phyloP scores from a whole-genome alignment of 2,113 vertebrate genomes.

The Channa maculata region DNA sequence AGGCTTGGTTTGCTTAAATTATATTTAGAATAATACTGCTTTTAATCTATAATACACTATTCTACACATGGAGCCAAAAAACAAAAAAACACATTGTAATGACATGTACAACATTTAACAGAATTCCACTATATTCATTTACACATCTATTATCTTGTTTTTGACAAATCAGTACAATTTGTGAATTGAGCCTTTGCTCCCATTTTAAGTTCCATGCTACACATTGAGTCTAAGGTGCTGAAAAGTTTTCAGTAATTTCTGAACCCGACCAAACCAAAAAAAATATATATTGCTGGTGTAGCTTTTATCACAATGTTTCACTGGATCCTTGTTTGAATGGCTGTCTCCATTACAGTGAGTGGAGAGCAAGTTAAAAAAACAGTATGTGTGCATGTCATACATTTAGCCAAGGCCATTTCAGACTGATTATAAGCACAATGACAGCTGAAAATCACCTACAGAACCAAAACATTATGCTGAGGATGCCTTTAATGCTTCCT shows the following conservation, averaged over 20 bases:
- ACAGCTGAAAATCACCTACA: slow-evolving; percentile 10
- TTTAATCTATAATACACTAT: slow-evolving; percentile 90
- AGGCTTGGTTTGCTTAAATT: slow-evolving; percentile 88
- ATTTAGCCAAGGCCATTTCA: slow-evolving; percentile 32
- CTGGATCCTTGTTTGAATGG: slow-evolving; percentile 41
- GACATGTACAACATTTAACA: slow-evolving; percentile 90
- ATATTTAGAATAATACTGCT: slow-evolving; percentile 91
- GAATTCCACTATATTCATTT: slow-evolving; percentile 78
- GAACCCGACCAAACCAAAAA: slow-evolving; percentile 29
- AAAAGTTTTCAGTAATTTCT: slow-evolving; percentile 67
- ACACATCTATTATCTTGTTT: slow-evolving; percentile 64
- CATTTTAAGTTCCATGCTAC: slow-evolving; percentile 78
- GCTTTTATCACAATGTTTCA: slow-evolving; percentile 12
- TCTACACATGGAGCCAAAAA: slow-evolving; percentile 81
- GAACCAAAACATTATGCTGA: not conserved
- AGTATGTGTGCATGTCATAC: not conserved
- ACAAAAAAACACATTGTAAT: slow-evolving; percentile 56
- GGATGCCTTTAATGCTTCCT: not conserved
- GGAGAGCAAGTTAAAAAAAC: slow-evolving; percentile 20
- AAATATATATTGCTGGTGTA: slow-evolving; percentile 58
- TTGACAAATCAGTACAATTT: slow-evolving; percentile 75
- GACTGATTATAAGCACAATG: slow-evolving; percentile 23
- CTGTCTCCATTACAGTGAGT: slow-evolving; percentile 72
- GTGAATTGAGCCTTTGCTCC: slow-evolving; percentile 63
- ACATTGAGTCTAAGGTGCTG: slow-evolving; percentile 83